Percentiles rank a stretch among this genome's conserved stretches.
Evolutionary conservation across 2,113 vertebrate species (phyloP).

Genomic region (Crotalus viridis): DNA sequence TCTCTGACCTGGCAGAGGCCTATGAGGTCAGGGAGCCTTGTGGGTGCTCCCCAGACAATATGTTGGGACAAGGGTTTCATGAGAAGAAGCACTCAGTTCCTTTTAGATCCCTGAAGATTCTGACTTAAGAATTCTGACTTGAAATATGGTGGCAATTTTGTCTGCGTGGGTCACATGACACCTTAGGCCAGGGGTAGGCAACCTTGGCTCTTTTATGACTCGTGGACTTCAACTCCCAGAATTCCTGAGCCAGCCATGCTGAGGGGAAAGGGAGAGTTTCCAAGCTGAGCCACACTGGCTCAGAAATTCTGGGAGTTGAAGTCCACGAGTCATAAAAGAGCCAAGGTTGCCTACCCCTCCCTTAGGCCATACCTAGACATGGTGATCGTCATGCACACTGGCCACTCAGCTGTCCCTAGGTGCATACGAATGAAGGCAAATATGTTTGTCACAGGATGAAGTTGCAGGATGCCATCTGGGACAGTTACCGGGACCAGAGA

Average conservation of each 20-base stretch:
- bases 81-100: background rate
- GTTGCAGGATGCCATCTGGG: no score
- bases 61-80: background rate
- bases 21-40: background rate
- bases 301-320: no score
- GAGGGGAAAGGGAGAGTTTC: no score
- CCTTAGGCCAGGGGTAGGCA: background rate
- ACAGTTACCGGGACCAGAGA: no score
- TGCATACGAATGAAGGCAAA: background rate
- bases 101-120: background rate
- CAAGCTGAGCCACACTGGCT: no score
- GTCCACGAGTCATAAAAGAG: no score
- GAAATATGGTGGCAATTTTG: background rate
- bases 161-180: background rate
- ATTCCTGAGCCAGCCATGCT: no score
- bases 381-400: background rate
- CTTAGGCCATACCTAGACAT: background rate
- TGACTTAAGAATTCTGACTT: background rate
- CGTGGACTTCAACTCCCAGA: no score
- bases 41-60: background rate
- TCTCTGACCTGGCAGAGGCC: background rate
- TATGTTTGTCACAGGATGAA: no score
- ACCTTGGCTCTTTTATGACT: no score
- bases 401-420: background rate
- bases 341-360: no score